phyloP scores from a whole-genome alignment of 2,888 invertebrate species.

The Caenorhabditis macrosperma region DNA sequence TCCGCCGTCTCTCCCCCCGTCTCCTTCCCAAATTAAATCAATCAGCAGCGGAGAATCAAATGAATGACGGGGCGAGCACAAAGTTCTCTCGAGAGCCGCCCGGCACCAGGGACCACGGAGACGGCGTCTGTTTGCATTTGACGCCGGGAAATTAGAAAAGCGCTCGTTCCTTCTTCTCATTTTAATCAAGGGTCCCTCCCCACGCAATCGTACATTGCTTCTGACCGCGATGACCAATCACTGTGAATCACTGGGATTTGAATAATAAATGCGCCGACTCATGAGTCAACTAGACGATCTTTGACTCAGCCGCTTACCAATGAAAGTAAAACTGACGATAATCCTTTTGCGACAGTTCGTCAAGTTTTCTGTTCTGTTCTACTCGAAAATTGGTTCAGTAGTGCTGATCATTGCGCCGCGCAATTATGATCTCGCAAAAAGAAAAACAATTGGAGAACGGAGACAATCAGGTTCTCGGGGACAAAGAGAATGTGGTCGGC shows the following conservation, averaged over 20 bases:
- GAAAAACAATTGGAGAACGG: background rate
- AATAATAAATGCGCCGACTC: constrained; percentile 14
- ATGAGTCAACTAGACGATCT: constrained; percentile 31
- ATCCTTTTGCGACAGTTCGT: constrained; percentile 35
- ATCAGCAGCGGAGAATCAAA: constrained; percentile 5
- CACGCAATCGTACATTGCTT: too few species aligned
- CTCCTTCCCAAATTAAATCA: background rate
- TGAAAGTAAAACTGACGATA: constrained; percentile 36
- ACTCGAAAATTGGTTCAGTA: constrained; percentile 8
- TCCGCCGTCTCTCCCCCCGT: background rate
- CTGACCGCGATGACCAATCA: background rate
- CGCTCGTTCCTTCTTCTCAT: constrained; percentile 12
- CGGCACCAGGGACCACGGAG: background rate
- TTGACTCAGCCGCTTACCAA: constrained; percentile 16
- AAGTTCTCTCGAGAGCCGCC: constrained; percentile 15
- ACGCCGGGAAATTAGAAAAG: constrained; percentile 35
- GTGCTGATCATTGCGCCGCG: constrained; percentile 36
- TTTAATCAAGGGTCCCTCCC: constrained; percentile 15
- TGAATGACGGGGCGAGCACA: background rate
- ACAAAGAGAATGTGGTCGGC: background rate
- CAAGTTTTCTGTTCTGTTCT: constrained; percentile 9
- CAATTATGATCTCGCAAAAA: constrained; percentile 1
- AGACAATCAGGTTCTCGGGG: constrained; percentile 5
- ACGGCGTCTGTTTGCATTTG: constrained; percentile 9
- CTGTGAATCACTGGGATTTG: constrained; percentile 5